Base-by-base conservation (phyloP, 2,797 vertebrate genomes). In the Champsocephalus gunnari region DNA sequence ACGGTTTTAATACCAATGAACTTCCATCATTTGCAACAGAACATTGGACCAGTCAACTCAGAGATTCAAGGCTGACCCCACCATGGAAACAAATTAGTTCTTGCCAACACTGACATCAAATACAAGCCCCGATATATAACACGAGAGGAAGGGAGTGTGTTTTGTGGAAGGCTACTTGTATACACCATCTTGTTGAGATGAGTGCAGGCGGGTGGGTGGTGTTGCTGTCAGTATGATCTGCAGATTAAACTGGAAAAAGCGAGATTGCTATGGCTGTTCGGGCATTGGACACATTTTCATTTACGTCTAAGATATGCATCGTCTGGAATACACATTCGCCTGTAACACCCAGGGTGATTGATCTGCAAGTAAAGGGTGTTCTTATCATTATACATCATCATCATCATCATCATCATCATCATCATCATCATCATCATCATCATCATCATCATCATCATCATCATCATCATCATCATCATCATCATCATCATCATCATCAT, bases 1-100 rank as follows among this genome's bases (percentile, higher is more conserved):
- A 70, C 82, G 49, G 50, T 63, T 85, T 85, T 65, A 73, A 80
- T 80, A 66, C 48, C 50, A 12, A 41, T 49, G 38, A 54, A 54
- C 66, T 68, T 83, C 65, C 65, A 84, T 85, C 81, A 82, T 47
- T 70, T 62, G 48, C 50, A 34, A 43, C 50, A 53, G 70, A 57
- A 65, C 72, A 82, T 59, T 61, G 17, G 38, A 7, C 24, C 69
- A 14, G 48, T 73, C 66, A 50, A 38, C 63, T 67, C 44, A 59
- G 43, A n/a, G 71, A 75, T 51, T 55, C 55, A 49, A 65, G 38
- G 19, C 69, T 32, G 51, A 66, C 41, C 53, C 12, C 43, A 28
- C 14, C 19, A 5, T 7, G 7, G 50, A 45, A 21, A 66, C 51
- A 54, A 49, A 19, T 48, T 14, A 51, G 34, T n/a, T 3, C 3